Conservation (phyloP, 2,113 vertebrate genomes). For the Laticauda laticaudata region DNA sequence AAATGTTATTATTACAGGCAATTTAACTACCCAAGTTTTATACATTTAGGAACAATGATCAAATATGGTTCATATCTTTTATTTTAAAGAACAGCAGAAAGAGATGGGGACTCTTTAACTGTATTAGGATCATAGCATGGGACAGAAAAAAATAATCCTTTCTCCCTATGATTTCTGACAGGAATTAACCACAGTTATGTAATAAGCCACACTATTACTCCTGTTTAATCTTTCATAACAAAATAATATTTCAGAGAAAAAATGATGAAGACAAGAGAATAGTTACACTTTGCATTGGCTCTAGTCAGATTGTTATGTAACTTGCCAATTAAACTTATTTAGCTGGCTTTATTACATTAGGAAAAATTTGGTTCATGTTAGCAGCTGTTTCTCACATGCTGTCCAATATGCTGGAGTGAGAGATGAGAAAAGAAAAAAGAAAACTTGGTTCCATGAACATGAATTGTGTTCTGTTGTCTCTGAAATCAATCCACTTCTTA, state of each 20-base stretch:
- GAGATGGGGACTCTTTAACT: background rate
- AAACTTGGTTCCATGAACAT: background rate
- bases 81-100: background rate
- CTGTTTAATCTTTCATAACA: background rate
- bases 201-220: background rate
- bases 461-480: background rate
- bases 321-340: background rate
- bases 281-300: background rate
- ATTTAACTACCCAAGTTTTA: background rate
- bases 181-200: background rate
- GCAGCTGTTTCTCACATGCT: background rate
- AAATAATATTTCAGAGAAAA: background rate
- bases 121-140: background rate
- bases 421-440: background rate
- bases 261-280: background rate
- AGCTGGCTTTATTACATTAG: background rate
- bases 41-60: background rate
- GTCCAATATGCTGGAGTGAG: background rate
- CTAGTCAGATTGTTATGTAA: background rate
- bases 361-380: background rate
- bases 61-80: background rate
- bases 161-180: background rate
- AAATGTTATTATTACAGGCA: background rate
- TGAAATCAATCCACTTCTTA: background rate
- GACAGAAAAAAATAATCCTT: background rate